A percentile compares a stretch with the other conserved stretches of the same genome.
These are phyloP conservation scores for Phania funesta DNA, from an alignment of 2,888 invertebrate genomes.

Conservation along the genomic window DNA sequence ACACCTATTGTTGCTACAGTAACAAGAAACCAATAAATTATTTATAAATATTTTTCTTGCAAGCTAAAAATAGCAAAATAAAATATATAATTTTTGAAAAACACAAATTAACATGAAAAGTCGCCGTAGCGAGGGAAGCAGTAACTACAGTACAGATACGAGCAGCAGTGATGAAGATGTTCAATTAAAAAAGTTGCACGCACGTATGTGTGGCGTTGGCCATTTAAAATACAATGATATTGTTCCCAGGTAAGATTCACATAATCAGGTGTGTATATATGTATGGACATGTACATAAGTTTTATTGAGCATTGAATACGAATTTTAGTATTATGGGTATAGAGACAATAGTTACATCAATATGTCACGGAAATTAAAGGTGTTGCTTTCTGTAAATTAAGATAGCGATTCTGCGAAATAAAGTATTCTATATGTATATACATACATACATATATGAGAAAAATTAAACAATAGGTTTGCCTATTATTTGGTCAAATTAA, in stretches of 20 bases:
- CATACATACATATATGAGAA: too few relatives aligned
- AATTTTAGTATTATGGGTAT: too few relatives aligned
- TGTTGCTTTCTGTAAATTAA: too few relatives aligned
- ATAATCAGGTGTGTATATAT: too few relatives aligned
- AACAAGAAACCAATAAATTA: conserved; percentile 10
- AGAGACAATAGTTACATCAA: too few relatives aligned
- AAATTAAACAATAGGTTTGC: too few relatives aligned
- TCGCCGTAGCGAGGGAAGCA: conserved; percentile 6
- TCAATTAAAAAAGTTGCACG: conserved; percentile 55
- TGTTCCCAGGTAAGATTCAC: conserved; percentile 51
- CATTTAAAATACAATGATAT: conserved; percentile 58
- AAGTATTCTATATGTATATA: too few relatives aligned
- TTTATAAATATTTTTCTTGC: not conserved
- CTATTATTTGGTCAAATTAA: too few relatives aligned
- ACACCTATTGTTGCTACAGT: not conserved
- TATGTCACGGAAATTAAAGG: too few relatives aligned
- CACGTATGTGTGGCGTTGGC: conserved; percentile 58
- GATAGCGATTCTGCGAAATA: too few relatives aligned
- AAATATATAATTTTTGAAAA: not conserved
- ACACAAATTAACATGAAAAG: conserved; percentile 29
- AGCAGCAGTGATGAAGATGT: conserved; percentile 64
- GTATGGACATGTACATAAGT: too few relatives aligned
- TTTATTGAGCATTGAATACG: too few relatives aligned
- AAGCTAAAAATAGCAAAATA: not conserved
- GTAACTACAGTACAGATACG: conserved; percentile 49